These are phyloP conservation scores for Listrodromus nycthemerus DNA, from an alignment of 2,888 invertebrate genomes.

Conservation along the genomic window DNA sequence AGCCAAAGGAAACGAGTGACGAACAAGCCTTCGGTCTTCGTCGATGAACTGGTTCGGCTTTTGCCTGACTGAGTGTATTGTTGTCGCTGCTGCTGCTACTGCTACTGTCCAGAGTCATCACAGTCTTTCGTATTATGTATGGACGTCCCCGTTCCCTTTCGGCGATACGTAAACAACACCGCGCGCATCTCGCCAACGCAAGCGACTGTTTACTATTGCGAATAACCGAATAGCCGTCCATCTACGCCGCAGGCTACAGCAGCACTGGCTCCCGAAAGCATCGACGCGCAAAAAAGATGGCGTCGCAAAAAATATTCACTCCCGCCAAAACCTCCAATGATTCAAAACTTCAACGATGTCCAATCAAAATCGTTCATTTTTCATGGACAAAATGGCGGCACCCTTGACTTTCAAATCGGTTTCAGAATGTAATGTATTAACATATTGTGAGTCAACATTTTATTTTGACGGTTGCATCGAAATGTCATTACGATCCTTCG, in stretches of 20 bases:
- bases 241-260: slow-evolving; percentile 10
- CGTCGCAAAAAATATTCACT: slow-evolving; percentile 1
- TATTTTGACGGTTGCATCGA: background rate
- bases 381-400: background rate
- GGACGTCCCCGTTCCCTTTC: slow-evolving; percentile 59
- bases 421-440: background rate
- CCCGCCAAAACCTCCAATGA: background rate
- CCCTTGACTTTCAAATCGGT: background rate
- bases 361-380: background rate
- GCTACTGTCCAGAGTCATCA: slow-evolving; percentile 47
- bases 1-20: slow-evolving; percentile 18
- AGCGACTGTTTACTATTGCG: slow-evolving; percentile 20
- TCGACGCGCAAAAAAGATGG: slow-evolving; percentile 4
- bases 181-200: slow-evolving; percentile 1
- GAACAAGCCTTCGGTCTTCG: background rate
- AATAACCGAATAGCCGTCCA: slow-evolving; percentile 22
- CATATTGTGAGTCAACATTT: background rate
- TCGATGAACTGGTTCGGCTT: slow-evolving; percentile 7
- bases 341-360: background rate
- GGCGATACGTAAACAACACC: slow-evolving; percentile 31
- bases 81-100: background rate
- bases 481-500: background rate
- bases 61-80: background rate
- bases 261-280: slow-evolving; percentile 7
- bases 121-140: slow-evolving; percentile 39